These are phyloP conservation scores for Tetramorium alpestre DNA, from an alignment of 1,140 invertebrate genomes.

Conservation along the genomic window DNA sequence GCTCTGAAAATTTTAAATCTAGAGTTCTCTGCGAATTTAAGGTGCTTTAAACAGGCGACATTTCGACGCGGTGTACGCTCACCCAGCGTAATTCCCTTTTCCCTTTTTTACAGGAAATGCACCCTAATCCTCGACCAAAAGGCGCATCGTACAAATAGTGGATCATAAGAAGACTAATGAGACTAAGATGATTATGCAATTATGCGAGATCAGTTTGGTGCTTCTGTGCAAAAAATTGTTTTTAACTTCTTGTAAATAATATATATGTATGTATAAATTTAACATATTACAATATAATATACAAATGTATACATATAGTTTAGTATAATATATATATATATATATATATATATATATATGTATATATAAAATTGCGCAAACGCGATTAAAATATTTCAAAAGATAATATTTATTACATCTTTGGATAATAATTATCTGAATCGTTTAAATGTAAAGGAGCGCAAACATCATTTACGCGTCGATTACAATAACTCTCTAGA, in stretches of 20 bases:
- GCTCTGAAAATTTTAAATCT: conserved; percentile 49
- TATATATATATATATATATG: neutral
- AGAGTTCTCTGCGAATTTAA: neutral
- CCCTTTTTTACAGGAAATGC: neutral
- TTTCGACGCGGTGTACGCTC: neutral
- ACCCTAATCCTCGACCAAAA: neutral
- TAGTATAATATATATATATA: neutral
- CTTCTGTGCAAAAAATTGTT: neutral
- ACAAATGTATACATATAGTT: neutral
- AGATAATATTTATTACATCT: neutral
- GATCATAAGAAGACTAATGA: neutral
- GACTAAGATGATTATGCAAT: neutral
- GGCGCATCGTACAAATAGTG: neutral
- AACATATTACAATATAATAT: no score
- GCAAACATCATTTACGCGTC: neutral
- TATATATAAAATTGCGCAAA: neutral
- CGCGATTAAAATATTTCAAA: neutral
- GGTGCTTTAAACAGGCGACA: conserved; percentile 23
- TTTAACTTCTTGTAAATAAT: neutral
- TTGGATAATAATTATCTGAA: neutral
- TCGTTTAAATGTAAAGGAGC: neutral
- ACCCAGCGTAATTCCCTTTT: neutral
- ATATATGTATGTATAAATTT: no score
- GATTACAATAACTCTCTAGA: neutral
- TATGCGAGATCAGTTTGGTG: neutral